phyloP scores from a whole-genome alignment of 1,140 invertebrate species.

The Eufriesea mexicana region DNA sequence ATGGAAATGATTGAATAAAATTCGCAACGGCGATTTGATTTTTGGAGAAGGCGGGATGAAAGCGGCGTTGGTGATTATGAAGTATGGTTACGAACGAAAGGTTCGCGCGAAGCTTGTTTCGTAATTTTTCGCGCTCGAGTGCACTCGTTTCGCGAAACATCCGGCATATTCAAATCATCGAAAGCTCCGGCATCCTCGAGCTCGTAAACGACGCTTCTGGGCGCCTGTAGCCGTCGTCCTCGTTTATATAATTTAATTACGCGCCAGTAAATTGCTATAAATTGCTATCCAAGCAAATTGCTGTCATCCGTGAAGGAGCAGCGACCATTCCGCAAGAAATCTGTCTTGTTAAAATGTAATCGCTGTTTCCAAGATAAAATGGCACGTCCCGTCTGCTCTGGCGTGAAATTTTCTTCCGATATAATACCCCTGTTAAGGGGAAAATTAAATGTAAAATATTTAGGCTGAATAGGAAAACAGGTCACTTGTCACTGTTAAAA shows the following conservation, averaged over 20 bases:
- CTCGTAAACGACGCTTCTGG: conserved; percentile 28
- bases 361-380: not conserved
- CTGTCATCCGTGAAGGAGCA: conserved; percentile 55
- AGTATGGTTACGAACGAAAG: not conserved
- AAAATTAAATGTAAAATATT: too few relatives aligned
- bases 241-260: conserved; percentile 63
- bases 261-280: conserved; percentile 65
- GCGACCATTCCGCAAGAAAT: conserved; percentile 43
- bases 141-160: not conserved
- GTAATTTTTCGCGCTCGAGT: not conserved
- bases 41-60: not conserved
- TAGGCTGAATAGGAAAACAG: too few relatives aligned
- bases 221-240: conserved; percentile 10
- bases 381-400: not conserved
- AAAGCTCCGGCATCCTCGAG: not conserved
- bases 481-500: too few relatives aligned
- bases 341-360: conserved; percentile 15
- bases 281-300: conserved; percentile 65
- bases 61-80: too few relatives aligned
- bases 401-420: too few relatives aligned
- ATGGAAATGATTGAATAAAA: too few relatives aligned
- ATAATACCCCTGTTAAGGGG: too few relatives aligned
- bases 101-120: not conserved
- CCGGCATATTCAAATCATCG: not conserved
- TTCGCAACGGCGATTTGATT: too few relatives aligned